phyloP scores from a whole-genome alignment of 1,140 invertebrate genomes.

The Anagrus nilaparvatae region DNA sequence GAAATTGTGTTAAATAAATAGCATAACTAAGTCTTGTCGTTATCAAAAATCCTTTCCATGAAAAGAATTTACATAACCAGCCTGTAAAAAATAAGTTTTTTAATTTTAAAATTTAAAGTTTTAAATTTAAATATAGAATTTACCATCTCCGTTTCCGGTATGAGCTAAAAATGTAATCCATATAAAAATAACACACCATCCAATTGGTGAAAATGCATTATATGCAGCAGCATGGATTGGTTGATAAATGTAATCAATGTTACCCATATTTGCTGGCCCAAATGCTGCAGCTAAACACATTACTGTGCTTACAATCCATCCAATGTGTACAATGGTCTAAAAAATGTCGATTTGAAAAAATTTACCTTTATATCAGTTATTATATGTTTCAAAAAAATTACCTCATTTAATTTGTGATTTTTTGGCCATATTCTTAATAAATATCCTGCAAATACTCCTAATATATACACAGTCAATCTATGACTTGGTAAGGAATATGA shows the following conservation, averaged over 20 bases:
- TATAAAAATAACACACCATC: slow-evolving; percentile 55
- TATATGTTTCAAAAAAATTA: slow-evolving; percentile 17
- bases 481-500: slow-evolving; percentile 61
- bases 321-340: slow-evolving; percentile 44
- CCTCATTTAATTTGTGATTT: slow-evolving; percentile 37
- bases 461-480: slow-evolving; percentile 57
- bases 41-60: slow-evolving; percentile 52
- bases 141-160: slow-evolving; percentile 48
- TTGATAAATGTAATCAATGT: slow-evolving; percentile 55
- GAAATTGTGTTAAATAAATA: slow-evolving; percentile 57
- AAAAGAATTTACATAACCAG: slow-evolving; percentile 41
- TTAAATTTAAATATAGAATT: slow-evolving; percentile 14
- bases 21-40: slow-evolving; percentile 55
- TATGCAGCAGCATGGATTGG: slow-evolving; percentile 55
- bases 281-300: slow-evolving; percentile 47
- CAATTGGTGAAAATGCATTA: slow-evolving; percentile 60
- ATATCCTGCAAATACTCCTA: slow-evolving; percentile 55
- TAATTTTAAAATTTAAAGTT: background rate
- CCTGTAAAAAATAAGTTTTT: slow-evolving; percentile 28
- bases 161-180: slow-evolving; percentile 56
- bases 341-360: slow-evolving; percentile 24
- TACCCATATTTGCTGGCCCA: slow-evolving; percentile 54
- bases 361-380: too few species aligned
- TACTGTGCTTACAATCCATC: slow-evolving; percentile 42
- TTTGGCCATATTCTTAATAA: slow-evolving; percentile 43